Percentiles rank a stretch among this genome's conserved stretches.
These are phyloP conservation scores for Pollachius pollachius DNA, from an alignment of 2,113 vertebrate species.

Conservation along the genomic window DNA sequence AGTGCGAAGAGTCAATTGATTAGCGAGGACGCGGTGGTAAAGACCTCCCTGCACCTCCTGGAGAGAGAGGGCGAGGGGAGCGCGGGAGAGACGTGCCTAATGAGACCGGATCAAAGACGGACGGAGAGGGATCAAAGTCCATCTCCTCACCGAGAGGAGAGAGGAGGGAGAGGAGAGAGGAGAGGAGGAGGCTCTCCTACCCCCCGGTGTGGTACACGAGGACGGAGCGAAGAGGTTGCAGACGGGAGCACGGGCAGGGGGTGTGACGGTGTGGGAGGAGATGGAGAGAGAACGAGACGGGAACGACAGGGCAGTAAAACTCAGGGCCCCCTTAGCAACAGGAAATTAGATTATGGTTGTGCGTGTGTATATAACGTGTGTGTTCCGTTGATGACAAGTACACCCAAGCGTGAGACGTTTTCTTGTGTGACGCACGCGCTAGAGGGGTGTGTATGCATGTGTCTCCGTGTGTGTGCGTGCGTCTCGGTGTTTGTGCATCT, in stretches of 20 bases:
- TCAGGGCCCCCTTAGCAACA: conserved; percentile 1
- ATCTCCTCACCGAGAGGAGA: conserved; percentile 8
- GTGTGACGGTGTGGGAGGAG: neutral
- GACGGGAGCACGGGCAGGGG: neutral
- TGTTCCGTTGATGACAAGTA: too few species aligned
- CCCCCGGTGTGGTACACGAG: neutral
- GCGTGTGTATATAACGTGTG: too few species aligned
- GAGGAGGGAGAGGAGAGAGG: neutral
- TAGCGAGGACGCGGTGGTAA: neutral
- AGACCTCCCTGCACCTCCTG: neutral
- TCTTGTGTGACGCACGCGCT: too few species aligned
- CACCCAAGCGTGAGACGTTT: too few species aligned
- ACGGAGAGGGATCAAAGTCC: conserved; percentile 29
- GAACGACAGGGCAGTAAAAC: conserved; percentile 26
- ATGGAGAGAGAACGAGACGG: neutral
- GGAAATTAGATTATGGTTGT: conserved; percentile 3
- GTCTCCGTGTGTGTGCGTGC: neutral
- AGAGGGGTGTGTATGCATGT: too few species aligned
- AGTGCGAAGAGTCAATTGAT: too few species aligned
- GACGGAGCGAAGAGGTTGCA: conserved; percentile 4
- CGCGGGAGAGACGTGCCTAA: conserved; percentile 20
- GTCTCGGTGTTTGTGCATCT: conserved; percentile 1
- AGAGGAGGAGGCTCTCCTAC: conserved; percentile 6
- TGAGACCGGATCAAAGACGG: conserved; percentile 32
- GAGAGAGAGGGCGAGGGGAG: conserved; percentile 8